Conservation (phyloP, 1,140 invertebrate species). For the Heliothis subflexa region DNA sequence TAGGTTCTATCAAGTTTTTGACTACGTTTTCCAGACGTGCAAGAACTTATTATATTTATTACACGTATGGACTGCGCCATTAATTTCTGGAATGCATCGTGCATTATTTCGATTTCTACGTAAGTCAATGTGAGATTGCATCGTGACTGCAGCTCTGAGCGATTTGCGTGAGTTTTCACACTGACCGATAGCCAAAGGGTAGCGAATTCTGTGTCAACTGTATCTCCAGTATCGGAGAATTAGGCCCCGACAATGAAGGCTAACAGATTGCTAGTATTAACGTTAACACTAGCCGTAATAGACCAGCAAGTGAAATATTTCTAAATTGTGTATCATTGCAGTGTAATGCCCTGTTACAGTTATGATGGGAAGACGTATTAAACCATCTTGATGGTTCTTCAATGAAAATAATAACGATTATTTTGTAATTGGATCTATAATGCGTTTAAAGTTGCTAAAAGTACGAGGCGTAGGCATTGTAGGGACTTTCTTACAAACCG, state of each 20-base stretch:
- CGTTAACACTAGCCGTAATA: constrained; percentile 10
- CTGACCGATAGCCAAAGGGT: constrained; percentile 44
- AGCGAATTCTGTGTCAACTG: constrained; percentile 43
- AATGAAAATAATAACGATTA: no score
- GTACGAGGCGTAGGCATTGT: no score
- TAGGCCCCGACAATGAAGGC: constrained; percentile 1
- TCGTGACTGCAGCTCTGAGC: constrained; percentile 46
- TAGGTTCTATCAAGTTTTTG: not conserved
- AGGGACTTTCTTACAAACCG: no score
- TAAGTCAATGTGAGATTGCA: constrained; percentile 46
- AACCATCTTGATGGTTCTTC: not conserved
- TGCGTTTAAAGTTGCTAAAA: no score
- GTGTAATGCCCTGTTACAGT: not conserved
- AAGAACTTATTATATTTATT: constrained; percentile 13
- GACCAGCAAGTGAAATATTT: constrained; percentile 33
- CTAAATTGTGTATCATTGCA: constrained; percentile 18
- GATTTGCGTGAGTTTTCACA: constrained; percentile 44
- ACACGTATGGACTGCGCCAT: constrained; percentile 2
- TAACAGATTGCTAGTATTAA: constrained; percentile 28
- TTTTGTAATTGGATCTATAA: no score
- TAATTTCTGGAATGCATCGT: constrained; percentile 24
- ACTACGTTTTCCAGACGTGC: not conserved
- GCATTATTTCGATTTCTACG: constrained; percentile 40
- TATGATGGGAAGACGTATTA: not conserved
- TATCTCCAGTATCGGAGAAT: constrained; percentile 11